Percentiles rank a stretch among this genome's conserved stretches.
These are phyloP conservation scores for Melanotaenia trifasciata DNA, from an alignment of 2,797 vertebrate species.

Conservation along the genomic window DNA sequence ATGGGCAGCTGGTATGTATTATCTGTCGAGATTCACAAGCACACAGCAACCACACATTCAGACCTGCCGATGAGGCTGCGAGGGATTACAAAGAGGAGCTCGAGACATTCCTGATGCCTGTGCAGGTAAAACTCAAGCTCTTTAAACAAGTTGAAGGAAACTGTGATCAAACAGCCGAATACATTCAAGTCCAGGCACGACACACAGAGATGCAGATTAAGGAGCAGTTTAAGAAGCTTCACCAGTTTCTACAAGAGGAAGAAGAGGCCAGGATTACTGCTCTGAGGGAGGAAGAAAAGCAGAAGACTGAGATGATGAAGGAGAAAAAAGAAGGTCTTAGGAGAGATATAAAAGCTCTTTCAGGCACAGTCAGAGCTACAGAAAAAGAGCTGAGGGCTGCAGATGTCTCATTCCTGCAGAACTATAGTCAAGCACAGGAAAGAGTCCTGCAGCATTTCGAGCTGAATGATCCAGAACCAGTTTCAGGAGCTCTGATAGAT, in stretches of 20 bases:
- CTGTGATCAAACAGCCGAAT: not conserved
- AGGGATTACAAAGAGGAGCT: not conserved
- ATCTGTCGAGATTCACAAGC: not conserved
- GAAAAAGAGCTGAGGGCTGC: not conserved
- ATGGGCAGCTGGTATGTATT: not conserved
- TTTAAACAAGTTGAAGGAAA: not conserved
- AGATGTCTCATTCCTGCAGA: not conserved
- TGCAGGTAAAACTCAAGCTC: not conserved
- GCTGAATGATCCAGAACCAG: not conserved
- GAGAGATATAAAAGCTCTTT: not conserved
- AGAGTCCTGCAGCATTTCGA: not conserved
- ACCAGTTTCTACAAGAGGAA: not conserved
- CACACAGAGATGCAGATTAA: not conserved
- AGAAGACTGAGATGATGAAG: not conserved
- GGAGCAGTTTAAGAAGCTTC: constrained; percentile 1
- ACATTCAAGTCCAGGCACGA: not conserved
- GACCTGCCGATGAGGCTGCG: not conserved
- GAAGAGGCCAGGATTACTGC: not conserved
- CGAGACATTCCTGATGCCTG: not conserved
- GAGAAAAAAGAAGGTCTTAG: not conserved
- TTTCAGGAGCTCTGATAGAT: not conserved
- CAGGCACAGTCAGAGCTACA: not conserved
- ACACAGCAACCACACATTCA: not conserved
- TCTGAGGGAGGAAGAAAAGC: not conserved
- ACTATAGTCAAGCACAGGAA: not conserved